Conservation (phyloP, 2,888 invertebrate species). For the Coelogynopora nodosa region DNA sequence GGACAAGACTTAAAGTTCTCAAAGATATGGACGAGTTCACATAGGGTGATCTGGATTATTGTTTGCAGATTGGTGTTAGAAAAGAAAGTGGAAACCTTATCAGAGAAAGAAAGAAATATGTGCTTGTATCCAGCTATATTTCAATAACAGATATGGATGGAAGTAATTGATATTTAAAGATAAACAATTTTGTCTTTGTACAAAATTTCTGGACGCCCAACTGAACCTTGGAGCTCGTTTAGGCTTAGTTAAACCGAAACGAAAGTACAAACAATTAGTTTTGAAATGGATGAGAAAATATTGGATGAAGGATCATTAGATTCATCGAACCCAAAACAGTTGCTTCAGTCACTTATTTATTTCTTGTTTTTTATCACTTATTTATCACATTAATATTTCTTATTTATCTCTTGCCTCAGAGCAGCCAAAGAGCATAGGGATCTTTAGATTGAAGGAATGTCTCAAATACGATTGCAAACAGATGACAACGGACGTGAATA, state of each 20-base stretch:
- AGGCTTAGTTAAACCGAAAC: neutral
- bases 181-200: neutral
- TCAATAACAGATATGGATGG: neutral
- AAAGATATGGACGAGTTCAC: slow-evolving; percentile 25
- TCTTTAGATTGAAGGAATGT: neutral
- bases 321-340: neutral
- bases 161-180: neutral
- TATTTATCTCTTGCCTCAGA: neutral
- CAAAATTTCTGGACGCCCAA: neutral
- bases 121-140: neutral
- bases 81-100: neutral
- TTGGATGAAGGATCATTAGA: neutral
- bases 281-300: neutral
- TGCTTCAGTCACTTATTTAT: neutral
- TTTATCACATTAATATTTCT: no score
- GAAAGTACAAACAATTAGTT: neutral
- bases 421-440: neutral
- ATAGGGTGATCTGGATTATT: slow-evolving; percentile 16
- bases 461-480: neutral
- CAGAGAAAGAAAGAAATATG: neutral
- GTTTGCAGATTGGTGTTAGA: slow-evolving; percentile 5
- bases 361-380: neutral
- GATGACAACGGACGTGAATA: neutral
- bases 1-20: slow-evolving; percentile 2
- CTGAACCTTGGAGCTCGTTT: neutral